Conservation (phyloP, 2,888 invertebrate genomes). For the Hermodice carunculata region DNA sequence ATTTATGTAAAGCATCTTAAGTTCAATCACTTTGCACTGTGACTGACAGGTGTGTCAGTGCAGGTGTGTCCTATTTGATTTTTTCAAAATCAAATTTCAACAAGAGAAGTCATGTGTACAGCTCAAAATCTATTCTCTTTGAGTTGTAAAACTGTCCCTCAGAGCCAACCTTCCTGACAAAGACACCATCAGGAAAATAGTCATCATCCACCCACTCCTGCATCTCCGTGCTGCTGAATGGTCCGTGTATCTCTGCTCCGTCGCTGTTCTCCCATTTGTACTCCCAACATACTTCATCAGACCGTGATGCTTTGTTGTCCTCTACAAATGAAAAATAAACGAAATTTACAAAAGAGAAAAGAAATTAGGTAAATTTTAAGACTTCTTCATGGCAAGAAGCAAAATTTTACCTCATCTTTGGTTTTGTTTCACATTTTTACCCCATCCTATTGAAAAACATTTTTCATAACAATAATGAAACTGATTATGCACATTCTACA, state of each 20-base stretch:
- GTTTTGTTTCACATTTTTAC: background rate
- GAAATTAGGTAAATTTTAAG: background rate
- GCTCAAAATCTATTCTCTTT: slow-evolving; percentile 92
- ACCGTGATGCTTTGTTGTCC: background rate
- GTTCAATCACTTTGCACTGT: too few relatives aligned
- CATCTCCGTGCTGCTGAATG: slow-evolving; percentile 89
- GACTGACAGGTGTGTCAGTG: too few relatives aligned
- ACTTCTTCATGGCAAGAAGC: background rate
- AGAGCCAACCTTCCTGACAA: slow-evolving; percentile 82
- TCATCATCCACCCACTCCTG: slow-evolving; percentile 87
- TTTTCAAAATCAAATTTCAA: slow-evolving; percentile 70
- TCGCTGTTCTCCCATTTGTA: slow-evolving; percentile 88
- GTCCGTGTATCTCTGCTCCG: slow-evolving; percentile 84
- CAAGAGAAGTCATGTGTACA: slow-evolving; percentile 74
- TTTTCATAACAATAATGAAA: background rate
- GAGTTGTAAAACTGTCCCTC: slow-evolving; percentile 84
- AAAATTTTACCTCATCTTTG: background rate
- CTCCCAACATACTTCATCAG: slow-evolving; percentile 81
- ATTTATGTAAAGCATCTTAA: too few relatives aligned
- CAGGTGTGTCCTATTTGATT: too few relatives aligned
- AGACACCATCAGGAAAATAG: slow-evolving; percentile 81
- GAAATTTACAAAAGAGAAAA: background rate
- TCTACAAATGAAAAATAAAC: background rate
- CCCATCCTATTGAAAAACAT: background rate
- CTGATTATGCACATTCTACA: too few relatives aligned